Conservation (phyloP, 2,113 vertebrate genomes). For the human region DNA sequence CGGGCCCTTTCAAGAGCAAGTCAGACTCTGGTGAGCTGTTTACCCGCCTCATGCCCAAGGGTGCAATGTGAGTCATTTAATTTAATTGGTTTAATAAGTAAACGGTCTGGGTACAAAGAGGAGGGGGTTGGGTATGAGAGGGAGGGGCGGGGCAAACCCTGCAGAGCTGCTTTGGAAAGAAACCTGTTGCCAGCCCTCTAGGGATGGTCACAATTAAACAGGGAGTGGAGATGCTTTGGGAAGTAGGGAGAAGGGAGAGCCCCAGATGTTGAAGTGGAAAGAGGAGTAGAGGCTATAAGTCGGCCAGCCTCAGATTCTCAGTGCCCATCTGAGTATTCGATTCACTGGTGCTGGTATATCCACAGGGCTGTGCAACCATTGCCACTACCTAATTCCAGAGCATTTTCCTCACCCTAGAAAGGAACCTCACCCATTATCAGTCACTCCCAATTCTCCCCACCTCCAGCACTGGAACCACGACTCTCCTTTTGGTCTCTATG, state of each 20-base stretch:
- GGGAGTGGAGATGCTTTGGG: background rate
- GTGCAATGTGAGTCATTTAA: slow-evolving; percentile 71
- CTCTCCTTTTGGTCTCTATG: background rate
- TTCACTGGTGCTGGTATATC: background rate
- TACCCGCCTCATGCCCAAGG: slow-evolving; percentile 45
- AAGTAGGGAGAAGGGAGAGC: background rate
- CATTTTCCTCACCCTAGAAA: background rate
- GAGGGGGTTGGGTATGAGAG: background rate
- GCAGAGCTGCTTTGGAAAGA: background rate
- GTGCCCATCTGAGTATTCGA: background rate
- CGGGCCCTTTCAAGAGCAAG: slow-evolving; percentile 50
- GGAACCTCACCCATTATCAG: background rate
- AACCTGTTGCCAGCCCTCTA: slow-evolving; percentile 54
- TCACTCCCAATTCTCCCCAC: background rate
- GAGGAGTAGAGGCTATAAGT: background rate
- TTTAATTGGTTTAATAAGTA: slow-evolving; percentile 75
- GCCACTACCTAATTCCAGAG: background rate
- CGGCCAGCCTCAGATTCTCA: background rate
- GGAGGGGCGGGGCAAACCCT: slow-evolving; percentile 18
- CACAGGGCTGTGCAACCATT: background rate
- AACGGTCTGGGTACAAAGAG: slow-evolving; percentile 34
- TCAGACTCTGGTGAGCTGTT: slow-evolving; percentile 58
- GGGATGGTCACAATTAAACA: slow-evolving; percentile 26
- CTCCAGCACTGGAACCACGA: background rate
- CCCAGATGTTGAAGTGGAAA: background rate